Conservation (phyloP, 2,113 vertebrate species). For the Caranx melampygus region DNA sequence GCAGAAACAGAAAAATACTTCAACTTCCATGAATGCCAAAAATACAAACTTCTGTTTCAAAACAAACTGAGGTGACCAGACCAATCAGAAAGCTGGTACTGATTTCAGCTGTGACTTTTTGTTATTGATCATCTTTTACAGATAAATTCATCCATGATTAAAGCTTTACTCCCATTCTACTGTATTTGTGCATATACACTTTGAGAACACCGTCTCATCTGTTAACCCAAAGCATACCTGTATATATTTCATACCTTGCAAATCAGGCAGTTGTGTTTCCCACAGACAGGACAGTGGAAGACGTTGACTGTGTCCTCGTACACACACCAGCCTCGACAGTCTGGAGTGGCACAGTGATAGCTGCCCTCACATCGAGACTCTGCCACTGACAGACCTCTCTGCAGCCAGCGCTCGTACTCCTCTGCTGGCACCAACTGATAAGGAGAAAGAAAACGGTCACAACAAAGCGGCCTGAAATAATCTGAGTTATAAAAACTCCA, state of each 20-base stretch:
- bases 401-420: slow-evolving; percentile 87
- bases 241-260: slow-evolving; percentile 80
- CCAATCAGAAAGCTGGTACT: neutral
- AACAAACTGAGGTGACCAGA: neutral
- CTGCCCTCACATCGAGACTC: slow-evolving; percentile 89
- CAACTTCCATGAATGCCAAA: neutral
- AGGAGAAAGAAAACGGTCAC: neutral
- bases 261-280: slow-evolving; percentile 87
- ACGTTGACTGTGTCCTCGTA: slow-evolving; percentile 88
- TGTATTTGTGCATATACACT: neutral
- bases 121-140: neutral
- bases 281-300: slow-evolving; percentile 88
- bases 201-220: neutral
- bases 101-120: neutral
- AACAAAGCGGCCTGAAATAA: neutral
- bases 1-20: neutral
- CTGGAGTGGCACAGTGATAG: slow-evolving; percentile 87
- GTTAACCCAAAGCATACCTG: neutral
- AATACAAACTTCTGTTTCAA: neutral
- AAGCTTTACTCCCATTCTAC: neutral
- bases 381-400: slow-evolving; percentile 85
- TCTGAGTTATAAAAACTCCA: neutral
- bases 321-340: slow-evolving; percentile 88
- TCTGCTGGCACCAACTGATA: slow-evolving; percentile 76
- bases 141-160: neutral